A percentile compares a stretch with the other conserved stretches of the same genome.
Evolutionary conservation across 1,140 invertebrate genomes (phyloP).

Genomic region (Scaptomyza graminum): DNA sequence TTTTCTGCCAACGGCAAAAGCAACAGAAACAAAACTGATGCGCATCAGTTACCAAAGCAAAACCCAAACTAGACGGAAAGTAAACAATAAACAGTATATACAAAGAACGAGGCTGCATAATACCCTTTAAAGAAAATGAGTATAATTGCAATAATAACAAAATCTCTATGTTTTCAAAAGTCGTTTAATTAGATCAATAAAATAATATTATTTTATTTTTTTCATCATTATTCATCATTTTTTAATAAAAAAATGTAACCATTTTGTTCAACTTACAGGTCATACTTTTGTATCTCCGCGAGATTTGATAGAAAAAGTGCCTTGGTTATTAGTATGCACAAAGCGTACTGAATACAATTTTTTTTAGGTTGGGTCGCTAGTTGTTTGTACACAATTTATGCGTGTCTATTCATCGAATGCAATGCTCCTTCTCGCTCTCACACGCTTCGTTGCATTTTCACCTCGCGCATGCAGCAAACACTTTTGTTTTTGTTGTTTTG

Average conservation of each 20-base stretch:
- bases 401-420: conserved; percentile 60
- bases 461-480: conserved; percentile 5
- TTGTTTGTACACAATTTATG: conserved; percentile 68
- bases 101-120: neutral
- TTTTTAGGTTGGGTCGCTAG: conserved; percentile 22
- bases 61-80: neutral
- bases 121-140: neutral
- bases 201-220: no score
- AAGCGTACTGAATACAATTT: conserved; percentile 41
- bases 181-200: no score
- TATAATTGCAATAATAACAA: no score
- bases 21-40: conserved; percentile 14
- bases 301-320: conserved; percentile 7
- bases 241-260: neutral
- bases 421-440: neutral
- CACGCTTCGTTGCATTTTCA: conserved; percentile 2
- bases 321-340: conserved; percentile 61
- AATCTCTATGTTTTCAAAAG: no score
- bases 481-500: conserved; percentile 15
- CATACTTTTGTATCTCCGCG: neutral
- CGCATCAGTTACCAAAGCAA: conserved; percentile 14
- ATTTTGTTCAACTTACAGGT: conserved; percentile 1
- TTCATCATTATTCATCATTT: no score
- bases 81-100: neutral
- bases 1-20: conserved; percentile 52